Base-by-base conservation (phyloP, 2,113 vertebrate genomes). In the Calypte anna region DNA sequence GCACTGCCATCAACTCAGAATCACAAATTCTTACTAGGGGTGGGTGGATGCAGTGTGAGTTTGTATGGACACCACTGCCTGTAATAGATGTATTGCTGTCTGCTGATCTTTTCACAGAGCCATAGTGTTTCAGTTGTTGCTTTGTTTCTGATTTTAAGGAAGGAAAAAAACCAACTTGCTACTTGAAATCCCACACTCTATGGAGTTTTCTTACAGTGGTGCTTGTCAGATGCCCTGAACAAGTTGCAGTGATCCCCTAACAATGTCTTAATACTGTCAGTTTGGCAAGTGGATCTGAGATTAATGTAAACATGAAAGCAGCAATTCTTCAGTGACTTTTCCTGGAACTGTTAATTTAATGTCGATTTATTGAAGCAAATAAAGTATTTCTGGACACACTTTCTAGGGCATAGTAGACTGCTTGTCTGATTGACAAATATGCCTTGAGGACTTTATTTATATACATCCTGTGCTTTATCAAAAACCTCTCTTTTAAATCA, bases 321-420 rank as follows among this genome's bases (percentile, higher is more conserved):
- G 61, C 44, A 68, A 59, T 86, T 19, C 28, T 89, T 90, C 36
- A 81, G 53, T 69, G 8, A 6, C 69, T 43, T 83, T 88, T 93
- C 69, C 83, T 88, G 76, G 58, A 87, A 84, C 67, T 93, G 67
- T 57, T 89, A 20, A 82, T 74, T 66, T 62, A 84, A 68, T 93
- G 63, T 61, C 86, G 23, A 82, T 78, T 66, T 62, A 82, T 24
- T 92, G 77, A 84, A 84, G 40, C 54, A 93, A 96, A 89, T 93
- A 92, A 93, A 92, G 75, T 97, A 89, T 85, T 89, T 96, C 91
- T 91, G 82, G 82, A 90, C 62, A 86, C n/a, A 31, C 28, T 54
- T 74, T 87, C 33, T 91, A 85, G 88, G 74, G 46, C 70, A 84
- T 30, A 31, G 44, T 80, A 95, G 78, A 91, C n/a, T 95, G 64